Base-by-base conservation (phyloP, 2,888 invertebrate species). In the Slavum lentiscoides region DNA sequence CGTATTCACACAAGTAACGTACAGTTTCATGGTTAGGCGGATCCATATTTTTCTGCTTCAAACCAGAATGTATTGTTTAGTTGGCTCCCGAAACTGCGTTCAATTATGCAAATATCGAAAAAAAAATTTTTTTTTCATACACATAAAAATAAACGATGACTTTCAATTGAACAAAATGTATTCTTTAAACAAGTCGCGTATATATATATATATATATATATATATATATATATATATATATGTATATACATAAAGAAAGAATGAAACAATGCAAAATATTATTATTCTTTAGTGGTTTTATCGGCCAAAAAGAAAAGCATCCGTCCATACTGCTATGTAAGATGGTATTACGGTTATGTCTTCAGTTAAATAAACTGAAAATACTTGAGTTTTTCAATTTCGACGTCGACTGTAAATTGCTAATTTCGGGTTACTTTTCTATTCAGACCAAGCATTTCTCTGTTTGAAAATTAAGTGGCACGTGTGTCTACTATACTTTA, bases 91-190 rank as follows among this genome's bases (percentile, higher is more conserved):
- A 55, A 58, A 72, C 80, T 39, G 23, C 62, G 72, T 72, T 72
- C 58, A 80, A 64, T 80, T 80, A 80, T 80, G 80, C 64, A 80
- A 80, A 80, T 61, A 61, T 23, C 8, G n/a, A 13, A 13, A 13
- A 61, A n/a, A 23, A 21, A 13, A 61, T 9, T 49, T 49, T 15
- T 61, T 15, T 15, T 61, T 15, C 4, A 49, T 61, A 66, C 55
- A 55, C 66, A 66, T 74, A 75, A 75, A 75, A 75, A 66, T 67
- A 75, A 66, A 75, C 74, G 74, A 67, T 75, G 74, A 75, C 58
- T 75, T 55, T 75, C 66, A 75, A 67, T 75, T 75, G 74, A 58
- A 75, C 66, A 2, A 68, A 75, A 76, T 68, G 75, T 68, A 68
- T 76, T 76, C 59, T 68, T 68, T 30, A 59, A 30, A 76, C 23